Evolutionary conservation across 92 coral and sea anemone species (phyloP).

Genomic region (Siderastrea radians): DNA sequence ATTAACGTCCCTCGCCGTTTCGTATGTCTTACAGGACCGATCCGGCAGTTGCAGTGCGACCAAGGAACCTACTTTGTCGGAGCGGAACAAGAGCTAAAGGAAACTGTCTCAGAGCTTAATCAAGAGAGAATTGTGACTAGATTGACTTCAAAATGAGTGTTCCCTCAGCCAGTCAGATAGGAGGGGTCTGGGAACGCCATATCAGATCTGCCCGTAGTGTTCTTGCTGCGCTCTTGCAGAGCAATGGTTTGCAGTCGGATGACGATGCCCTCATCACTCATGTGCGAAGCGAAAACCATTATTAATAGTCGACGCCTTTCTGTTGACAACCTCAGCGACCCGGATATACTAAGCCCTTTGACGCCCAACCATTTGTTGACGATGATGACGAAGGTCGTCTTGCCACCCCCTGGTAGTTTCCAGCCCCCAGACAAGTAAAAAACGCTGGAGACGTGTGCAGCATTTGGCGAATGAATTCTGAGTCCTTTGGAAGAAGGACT

Average conservation of each 20-base stretch:
- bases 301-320: neutral
- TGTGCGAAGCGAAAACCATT: neutral
- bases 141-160: neutral
- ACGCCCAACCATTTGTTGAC: neutral
- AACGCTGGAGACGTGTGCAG: neutral
- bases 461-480: neutral
- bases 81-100: too few relatives aligned
- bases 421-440: neutral
- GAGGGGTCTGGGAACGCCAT: neutral
- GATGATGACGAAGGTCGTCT: neutral
- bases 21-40: neutral
- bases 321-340: neutral
- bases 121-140: neutral
- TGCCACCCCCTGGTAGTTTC: neutral
- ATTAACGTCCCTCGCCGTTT: neutral
- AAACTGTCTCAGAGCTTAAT: too few relatives aligned
- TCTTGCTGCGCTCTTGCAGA: neutral
- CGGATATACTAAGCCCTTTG: neutral
- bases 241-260: neutral
- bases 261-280: neutral
- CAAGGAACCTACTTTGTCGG: neutral
- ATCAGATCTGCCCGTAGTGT: neutral
- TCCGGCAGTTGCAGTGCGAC: neutral
- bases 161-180: neutral
- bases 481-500: neutral